These are phyloP conservation scores for Albula goreensis DNA, from an alignment of 2,113 vertebrate genomes.

Conservation along the genomic window DNA sequence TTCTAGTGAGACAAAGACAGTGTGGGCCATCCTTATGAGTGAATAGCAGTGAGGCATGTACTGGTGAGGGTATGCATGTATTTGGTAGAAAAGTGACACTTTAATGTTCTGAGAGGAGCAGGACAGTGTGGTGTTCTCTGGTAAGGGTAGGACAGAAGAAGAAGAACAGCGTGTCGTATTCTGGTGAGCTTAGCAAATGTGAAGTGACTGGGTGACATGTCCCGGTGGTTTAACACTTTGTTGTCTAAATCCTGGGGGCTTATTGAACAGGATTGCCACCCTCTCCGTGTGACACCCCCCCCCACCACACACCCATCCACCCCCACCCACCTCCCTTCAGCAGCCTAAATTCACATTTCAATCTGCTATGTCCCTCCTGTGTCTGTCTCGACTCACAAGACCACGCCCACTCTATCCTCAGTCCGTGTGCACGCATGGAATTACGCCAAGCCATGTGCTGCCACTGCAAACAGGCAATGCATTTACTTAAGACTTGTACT, in stretches of 20 bases:
- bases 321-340: slow-evolving; percentile 17
- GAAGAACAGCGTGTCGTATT: slow-evolving; percentile 43
- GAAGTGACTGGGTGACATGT: slow-evolving; percentile 51
- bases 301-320: slow-evolving; percentile 28
- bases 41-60: not conserved
- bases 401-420: not conserved
- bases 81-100: no score
- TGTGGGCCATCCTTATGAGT: not conserved
- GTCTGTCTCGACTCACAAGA: not conserved
- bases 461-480: not conserved
- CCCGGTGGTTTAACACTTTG: slow-evolving; percentile 46
- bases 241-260: slow-evolving; percentile 41
- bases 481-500: not conserved
- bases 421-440: no score
- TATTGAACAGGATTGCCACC: slow-evolving; percentile 32
- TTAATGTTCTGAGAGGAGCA: no score
- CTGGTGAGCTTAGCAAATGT: slow-evolving; percentile 45
- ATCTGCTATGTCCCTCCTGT: not conserved
- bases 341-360: slow-evolving; percentile 32
- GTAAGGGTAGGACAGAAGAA: not conserved
- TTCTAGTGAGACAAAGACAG: not conserved
- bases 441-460: not conserved
- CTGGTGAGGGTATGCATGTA: not conserved
- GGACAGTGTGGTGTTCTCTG: slow-evolving; percentile 4
- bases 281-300: slow-evolving; percentile 21